Evolutionary conservation across 2,797 vertebrate species (phyloP).

Genomic region (Gymnothorax javanicus): DNA sequence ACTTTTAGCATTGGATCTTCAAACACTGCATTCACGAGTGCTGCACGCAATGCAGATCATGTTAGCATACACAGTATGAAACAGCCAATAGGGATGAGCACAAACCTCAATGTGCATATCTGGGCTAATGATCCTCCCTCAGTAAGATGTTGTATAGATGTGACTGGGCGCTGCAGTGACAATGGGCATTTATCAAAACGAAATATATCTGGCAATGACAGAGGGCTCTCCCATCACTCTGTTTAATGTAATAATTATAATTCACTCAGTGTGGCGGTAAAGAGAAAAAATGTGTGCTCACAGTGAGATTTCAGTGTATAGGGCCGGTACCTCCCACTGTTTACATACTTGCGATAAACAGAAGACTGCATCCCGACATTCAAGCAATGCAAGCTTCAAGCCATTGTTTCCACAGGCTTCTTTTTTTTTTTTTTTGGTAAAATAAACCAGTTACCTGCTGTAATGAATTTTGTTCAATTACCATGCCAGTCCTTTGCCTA

Average conservation of each 20-base stretch:
- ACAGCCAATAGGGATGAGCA: not conserved
- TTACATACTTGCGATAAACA: not conserved
- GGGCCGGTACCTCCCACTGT: not conserved
- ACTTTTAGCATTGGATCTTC: too few relatives aligned
- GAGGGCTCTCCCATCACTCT: not conserved
- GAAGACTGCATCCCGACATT: not conserved
- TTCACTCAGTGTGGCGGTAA: too few relatives aligned
- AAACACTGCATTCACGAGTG: too few relatives aligned
- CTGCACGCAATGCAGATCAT: too few relatives aligned
- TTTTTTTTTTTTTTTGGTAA: not conserved
- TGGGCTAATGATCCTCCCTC: not conserved
- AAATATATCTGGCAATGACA: not conserved
- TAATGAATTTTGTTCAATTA: not conserved
- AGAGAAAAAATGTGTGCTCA: not conserved
- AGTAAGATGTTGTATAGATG: not conserved
- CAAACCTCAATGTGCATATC: not conserved
- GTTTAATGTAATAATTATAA: not conserved
- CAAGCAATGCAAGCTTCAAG: not conserved
- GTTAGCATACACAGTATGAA: too few relatives aligned
- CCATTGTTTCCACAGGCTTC: not conserved
- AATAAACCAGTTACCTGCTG: not conserved
- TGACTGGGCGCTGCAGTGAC: not conserved
- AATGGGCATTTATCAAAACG: not conserved
- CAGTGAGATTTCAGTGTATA: not conserved
- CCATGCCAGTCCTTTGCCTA: not conserved